A percentile compares a stretch with the other conserved stretches of the same genome.
phyloP scores from a whole-genome alignment of 2,888 invertebrate species.

The Polydrusus pterygomalis region DNA sequence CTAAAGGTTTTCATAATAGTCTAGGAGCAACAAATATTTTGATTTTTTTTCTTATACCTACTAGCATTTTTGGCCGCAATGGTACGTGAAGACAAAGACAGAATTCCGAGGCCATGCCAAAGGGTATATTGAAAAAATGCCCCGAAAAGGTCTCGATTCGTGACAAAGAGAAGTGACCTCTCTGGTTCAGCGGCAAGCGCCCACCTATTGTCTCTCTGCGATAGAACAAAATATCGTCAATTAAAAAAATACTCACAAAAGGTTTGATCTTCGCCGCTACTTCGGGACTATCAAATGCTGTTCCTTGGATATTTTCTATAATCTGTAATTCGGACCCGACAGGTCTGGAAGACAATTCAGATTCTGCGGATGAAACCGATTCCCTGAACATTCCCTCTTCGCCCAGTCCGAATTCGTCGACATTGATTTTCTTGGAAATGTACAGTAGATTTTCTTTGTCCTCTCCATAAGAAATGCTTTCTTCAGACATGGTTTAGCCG shows the following conservation, averaged over 20 bases:
- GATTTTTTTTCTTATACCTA: no score
- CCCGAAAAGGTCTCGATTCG: no score
- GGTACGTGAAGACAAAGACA: no score
- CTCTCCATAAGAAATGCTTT: slow-evolving; percentile 59
- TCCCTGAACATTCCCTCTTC: slow-evolving; percentile 49
- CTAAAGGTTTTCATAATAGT: no score
- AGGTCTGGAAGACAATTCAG: slow-evolving; percentile 29
- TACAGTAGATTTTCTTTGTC: slow-evolving; percentile 61
- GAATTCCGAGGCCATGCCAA: no score
- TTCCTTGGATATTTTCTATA: slow-evolving; percentile 29
- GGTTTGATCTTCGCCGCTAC: slow-evolving; percentile 58
- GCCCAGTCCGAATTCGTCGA: slow-evolving; percentile 57
- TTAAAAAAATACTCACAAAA: slow-evolving; percentile 57
- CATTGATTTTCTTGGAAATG: slow-evolving; percentile 58
- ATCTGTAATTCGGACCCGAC: slow-evolving; percentile 43
- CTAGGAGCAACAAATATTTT: no score
- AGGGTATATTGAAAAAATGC: no score
- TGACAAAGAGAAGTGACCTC: no score
- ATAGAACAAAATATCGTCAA: neutral
- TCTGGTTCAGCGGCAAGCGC: no score
- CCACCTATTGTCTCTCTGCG: no score
- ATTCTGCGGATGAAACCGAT: slow-evolving; percentile 26
- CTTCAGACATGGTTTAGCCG: slow-evolving; percentile 59
- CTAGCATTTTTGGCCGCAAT: no score
- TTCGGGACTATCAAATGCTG: slow-evolving; percentile 54